These are phyloP conservation scores for Episyrphus balteatus DNA, from an alignment of 1,140 invertebrate species.

Conservation along the genomic window DNA sequence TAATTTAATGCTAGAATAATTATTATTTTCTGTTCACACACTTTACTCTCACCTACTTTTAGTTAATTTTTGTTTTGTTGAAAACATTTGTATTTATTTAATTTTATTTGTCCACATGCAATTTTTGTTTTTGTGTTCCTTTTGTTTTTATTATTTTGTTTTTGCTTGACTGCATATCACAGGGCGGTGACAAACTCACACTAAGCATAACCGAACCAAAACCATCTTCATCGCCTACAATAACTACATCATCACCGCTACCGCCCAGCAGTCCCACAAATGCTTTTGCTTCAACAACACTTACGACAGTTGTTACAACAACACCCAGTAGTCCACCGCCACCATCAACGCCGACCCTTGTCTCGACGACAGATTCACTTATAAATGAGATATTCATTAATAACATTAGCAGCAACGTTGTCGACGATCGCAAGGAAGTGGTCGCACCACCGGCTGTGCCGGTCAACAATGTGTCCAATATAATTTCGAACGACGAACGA, in stretches of 20 bases:
- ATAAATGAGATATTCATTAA: conserved; percentile 37
- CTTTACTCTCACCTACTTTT: conserved; percentile 18
- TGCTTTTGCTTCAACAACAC: conserved; percentile 14
- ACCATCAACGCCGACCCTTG: conserved; percentile 10
- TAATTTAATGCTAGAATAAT: conserved; percentile 20
- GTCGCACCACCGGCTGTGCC: neutral
- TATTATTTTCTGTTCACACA: conserved; percentile 19
- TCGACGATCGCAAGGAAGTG: conserved; percentile 7
- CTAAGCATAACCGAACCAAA: conserved; percentile 46
- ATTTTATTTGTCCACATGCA: neutral
- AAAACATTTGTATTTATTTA: conserved; percentile 1
- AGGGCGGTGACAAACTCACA: conserved; percentile 66
- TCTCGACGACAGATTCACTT: conserved; percentile 32
- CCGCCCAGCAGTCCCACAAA: conserved; percentile 6
- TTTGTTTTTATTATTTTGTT: conserved; percentile 6
- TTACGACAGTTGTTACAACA: conserved; percentile 11
- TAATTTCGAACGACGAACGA: neutral
- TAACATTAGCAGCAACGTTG: conserved; percentile 34
- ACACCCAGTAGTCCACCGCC: conserved; percentile 3
- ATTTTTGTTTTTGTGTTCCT: conserved; percentile 5
- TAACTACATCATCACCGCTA: conserved; percentile 3
- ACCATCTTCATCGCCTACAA: conserved; percentile 18
- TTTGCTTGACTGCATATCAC: conserved; percentile 6
- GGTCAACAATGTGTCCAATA: neutral
- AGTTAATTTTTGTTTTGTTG: conserved; percentile 26